Percentiles rank a stretch among this genome's conserved stretches.
Evolutionary conservation across 2,113 vertebrate genomes (phyloP).

Genomic region (Gymnogyps californianus): DNA sequence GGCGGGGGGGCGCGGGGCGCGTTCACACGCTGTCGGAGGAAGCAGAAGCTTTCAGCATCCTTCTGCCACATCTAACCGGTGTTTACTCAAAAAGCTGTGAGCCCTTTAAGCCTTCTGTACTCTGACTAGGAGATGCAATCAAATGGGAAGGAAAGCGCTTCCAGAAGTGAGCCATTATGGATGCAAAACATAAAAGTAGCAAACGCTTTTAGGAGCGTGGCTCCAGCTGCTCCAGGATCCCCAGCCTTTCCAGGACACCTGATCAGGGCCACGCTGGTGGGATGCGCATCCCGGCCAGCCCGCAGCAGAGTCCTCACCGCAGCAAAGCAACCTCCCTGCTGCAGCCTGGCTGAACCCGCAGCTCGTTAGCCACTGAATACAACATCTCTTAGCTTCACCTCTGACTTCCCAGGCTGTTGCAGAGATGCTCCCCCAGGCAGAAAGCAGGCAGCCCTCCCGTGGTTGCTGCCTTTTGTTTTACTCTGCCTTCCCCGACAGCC

Average conservation of each 20-base stretch:
- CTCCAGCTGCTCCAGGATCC: neutral
- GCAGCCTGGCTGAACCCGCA: neutral
- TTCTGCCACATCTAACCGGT: neutral
- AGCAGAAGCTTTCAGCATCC: neutral
- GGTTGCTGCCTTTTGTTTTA: too few species aligned
- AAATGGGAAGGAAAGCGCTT: neutral
- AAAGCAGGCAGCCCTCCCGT: neutral
- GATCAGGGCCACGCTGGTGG: neutral
- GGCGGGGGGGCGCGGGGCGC: neutral
- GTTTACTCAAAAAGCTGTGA: neutral
- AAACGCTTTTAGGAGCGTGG: rapidly evolving
- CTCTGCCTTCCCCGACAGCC: neutral
- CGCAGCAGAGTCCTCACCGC: neutral
- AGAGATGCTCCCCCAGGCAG: neutral
- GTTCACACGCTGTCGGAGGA: rapidly evolving
- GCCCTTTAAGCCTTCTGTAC: neutral
- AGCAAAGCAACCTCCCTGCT: neutral
- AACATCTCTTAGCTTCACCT: neutral
- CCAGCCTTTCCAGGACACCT: neutral
- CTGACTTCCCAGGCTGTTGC: neutral
- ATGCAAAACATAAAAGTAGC: rapidly evolving
- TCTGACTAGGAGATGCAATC: neutral
- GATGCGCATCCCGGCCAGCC: rapidly evolving
- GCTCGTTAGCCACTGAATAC: rapidly evolving
- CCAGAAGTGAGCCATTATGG: neutral